Percentiles rank a stretch among this genome's conserved stretches.
These are phyloP conservation scores for Crossocerus cetratus DNA, from an alignment of 2,888 invertebrate species.

Conservation along the genomic window DNA sequence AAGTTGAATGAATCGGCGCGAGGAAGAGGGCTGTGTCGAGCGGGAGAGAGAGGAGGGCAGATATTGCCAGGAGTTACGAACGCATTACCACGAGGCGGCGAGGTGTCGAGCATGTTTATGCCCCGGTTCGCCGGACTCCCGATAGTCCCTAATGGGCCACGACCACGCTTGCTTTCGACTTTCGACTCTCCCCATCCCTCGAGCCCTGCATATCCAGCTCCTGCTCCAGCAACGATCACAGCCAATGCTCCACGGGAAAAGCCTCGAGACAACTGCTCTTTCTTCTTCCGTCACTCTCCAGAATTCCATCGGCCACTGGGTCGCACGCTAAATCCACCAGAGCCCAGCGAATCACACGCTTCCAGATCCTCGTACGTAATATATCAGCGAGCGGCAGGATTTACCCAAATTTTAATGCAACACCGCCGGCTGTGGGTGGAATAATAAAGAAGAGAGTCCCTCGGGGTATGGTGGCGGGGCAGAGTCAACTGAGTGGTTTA, in stretches of 20 bases:
- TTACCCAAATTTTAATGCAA: no score
- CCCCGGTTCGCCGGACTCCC: conserved; percentile 62
- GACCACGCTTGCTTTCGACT: conserved; percentile 57
- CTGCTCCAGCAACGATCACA: neutral
- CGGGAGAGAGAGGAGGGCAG: conserved; percentile 36
- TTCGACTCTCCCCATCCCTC: conserved; percentile 19
- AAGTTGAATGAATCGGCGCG: conserved; percentile 36
- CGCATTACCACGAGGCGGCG: conserved; percentile 69
- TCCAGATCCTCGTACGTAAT: no score
- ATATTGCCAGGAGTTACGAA: conserved; percentile 70
- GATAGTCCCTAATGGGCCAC: conserved; percentile 72
- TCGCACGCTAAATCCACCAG: no score
- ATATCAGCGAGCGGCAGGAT: no score
- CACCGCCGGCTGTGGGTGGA: no score
- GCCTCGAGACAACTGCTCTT: conserved; percentile 51
- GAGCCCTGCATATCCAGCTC: neutral
- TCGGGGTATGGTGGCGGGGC: no score
- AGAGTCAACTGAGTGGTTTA: no score
- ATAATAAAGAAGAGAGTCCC: no score
- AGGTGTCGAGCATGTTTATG: conserved; percentile 73
- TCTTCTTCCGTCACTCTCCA: conserved; percentile 38
- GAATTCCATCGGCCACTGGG: no score
- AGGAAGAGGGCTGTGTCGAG: conserved; percentile 21
- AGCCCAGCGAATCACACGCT: no score
- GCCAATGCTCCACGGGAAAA: conserved; percentile 37